Evolutionary conservation across 35 echinoderm and acorn worm species (phyloP).

Genomic region (Holothuria glaberrima): DNA sequence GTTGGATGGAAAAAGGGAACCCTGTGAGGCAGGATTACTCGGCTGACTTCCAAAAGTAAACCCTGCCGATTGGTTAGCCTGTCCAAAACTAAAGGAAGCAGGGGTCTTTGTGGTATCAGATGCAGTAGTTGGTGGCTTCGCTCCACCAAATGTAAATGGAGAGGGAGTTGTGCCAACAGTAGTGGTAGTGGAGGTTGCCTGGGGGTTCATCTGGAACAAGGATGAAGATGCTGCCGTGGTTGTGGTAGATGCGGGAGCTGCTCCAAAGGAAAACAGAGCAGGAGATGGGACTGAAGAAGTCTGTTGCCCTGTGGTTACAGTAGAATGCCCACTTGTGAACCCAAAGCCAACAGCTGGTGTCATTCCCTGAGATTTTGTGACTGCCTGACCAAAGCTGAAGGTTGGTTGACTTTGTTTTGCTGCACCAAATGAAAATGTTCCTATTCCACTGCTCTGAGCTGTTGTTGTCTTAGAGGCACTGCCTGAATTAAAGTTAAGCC

Average conservation of each 20-base stretch:
- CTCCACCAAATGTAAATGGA: not conserved
- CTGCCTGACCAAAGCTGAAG: constrained; percentile 1
- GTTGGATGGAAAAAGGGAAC: not conserved
- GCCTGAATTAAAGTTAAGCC: not conserved
- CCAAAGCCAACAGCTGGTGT: not conserved
- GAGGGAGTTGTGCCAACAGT: not conserved
- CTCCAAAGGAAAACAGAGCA: not conserved
- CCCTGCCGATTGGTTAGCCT: not conserved
- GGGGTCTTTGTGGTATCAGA: not conserved
- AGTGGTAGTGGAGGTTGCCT: not conserved
- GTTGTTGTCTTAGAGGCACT: not conserved
- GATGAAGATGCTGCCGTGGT: not conserved
- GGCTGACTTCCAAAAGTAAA: constrained; percentile 30
- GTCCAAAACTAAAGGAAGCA: constrained; percentile 21
- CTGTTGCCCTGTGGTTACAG: not conserved
- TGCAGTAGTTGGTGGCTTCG: not conserved
- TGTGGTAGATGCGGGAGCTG: not conserved
- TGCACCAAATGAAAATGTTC: not conserved
- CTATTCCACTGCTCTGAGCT: not conserved
- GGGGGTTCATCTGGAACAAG: not conserved
- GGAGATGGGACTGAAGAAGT: not conserved
- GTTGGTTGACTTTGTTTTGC: not conserved
- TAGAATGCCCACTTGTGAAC: not conserved
- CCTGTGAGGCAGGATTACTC: constrained; percentile 11
- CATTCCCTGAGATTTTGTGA: not conserved